phyloP scores from a whole-genome alignment of 2,888 invertebrate genomes.

The Capitulum mitella region DNA sequence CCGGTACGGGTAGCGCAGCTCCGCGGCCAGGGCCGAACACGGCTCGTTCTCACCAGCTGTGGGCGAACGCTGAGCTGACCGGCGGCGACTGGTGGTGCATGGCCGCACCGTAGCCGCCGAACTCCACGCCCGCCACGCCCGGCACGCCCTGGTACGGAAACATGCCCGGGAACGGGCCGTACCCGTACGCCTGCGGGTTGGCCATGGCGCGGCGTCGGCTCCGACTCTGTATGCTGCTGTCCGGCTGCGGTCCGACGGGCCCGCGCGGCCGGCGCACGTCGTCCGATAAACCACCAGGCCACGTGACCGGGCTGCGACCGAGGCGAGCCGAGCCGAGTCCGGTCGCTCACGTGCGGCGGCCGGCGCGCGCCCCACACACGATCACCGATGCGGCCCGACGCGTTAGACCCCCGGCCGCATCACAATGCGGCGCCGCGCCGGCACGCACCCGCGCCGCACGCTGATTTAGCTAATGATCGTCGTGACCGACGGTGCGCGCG shows the following conservation, averaged over 20 bases:
- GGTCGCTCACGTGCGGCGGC: no score
- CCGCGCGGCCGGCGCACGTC: no score
- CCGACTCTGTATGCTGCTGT: no score
- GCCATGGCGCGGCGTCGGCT: not conserved
- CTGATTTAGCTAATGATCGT: constrained; percentile 23
- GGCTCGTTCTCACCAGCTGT: constrained; percentile 22
- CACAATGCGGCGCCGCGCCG: constrained; percentile 3
- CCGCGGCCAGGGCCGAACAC: no score
- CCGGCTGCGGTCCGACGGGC: no score
- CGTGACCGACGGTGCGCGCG: constrained; percentile 7
- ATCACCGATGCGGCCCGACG: no score
- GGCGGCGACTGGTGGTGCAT: constrained; percentile 3
- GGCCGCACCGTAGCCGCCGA: not conserved
- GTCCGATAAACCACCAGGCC: no score
- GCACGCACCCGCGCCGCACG: constrained; percentile 3
- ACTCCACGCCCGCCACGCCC: not conserved
- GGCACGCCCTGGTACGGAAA: constrained; percentile 14
- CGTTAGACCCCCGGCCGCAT: not conserved
- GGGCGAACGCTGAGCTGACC: constrained; percentile 4
- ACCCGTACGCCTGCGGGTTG: constrained; percentile 14
- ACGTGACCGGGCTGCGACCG: no score
- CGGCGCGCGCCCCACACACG: no score
- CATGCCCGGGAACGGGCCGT: constrained; percentile 3
- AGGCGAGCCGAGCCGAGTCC: no score
- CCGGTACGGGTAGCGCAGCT: no score